Evolutionary conservation across 2,113 vertebrate genomes (phyloP).

Genomic region (Polypterus bichir): DNA sequence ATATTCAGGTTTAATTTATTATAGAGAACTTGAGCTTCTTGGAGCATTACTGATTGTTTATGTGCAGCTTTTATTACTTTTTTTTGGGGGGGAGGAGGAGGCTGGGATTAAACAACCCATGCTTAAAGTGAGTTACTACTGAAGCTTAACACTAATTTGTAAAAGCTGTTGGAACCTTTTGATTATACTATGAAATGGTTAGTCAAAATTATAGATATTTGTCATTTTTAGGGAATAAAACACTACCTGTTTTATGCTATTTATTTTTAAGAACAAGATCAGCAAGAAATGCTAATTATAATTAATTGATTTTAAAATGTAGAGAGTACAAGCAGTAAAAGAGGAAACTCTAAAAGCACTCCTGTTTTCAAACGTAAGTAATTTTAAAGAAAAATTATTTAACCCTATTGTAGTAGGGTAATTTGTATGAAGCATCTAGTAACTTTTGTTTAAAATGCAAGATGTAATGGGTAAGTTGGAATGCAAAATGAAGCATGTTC

Average conservation of each 20-base stretch:
- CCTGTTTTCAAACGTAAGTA: constrained; percentile 51
- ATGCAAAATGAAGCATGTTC: constrained; percentile 87
- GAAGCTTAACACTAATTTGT: neutral
- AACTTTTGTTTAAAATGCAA: constrained; percentile 26
- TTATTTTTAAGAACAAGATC: too few species aligned
- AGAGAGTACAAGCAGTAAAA: constrained; percentile 19
- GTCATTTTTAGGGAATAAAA: too few species aligned
- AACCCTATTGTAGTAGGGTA: neutral
- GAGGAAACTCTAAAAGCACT: constrained; percentile 59
- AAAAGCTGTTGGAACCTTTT: neutral
- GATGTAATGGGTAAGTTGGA: constrained; percentile 69
- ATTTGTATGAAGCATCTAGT: too few species aligned
- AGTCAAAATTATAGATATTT: too few species aligned
- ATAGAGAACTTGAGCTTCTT: constrained; percentile 26
- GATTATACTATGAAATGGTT: too few species aligned
- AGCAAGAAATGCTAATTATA: too few species aligned
- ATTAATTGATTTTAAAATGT: too few species aligned
- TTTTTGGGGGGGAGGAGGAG: constrained; percentile 29
- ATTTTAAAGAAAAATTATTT: constrained; percentile 52
- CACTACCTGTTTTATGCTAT: too few species aligned
- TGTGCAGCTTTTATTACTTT: constrained; percentile 60
- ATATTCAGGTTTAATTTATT: constrained; percentile 85
- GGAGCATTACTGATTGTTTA: constrained; percentile 70
- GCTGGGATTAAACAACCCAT: constrained; percentile 32
- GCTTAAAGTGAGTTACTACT: constrained; percentile 42